Base-by-base conservation (phyloP, 2,113 vertebrate genomes). In the Caloenas nicobarica region DNA sequence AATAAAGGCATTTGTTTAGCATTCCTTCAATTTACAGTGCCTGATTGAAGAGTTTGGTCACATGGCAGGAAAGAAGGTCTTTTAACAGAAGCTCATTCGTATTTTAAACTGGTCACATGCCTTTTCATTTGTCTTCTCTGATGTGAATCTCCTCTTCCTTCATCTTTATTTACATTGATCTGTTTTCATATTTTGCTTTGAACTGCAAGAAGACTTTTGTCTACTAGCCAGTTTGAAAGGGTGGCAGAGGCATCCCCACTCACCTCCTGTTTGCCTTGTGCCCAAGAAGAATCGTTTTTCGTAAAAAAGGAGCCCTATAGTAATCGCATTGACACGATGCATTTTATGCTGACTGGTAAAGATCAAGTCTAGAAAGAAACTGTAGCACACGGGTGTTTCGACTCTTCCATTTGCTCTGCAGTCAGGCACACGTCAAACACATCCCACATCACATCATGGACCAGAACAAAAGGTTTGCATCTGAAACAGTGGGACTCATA, bases 71-170 rank as follows among this genome's bases (percentile, higher is more conserved):
- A 93, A 88, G 73, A 91, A 93, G 88, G 91, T 93, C 91, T 85
- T 91, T 84, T 28, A 96, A 88, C 83, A 96, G 86, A 91, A 91
- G 88, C 48, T 95, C 82, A 87, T 94, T 91, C 28, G 81, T 80
- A 50, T 96, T 96, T 96, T 76, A 93, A 65, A 93, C 70, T 33
- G 25, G 84, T 95, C 96, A 96, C 86, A 90, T 88, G 95, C 65
- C 61, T 93, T 95, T 84, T 88, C 82, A 87, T 92, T 85, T 73
- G 34, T 74, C 82, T 91, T 86, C 77, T 87, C 83, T 85, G 81
- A 95, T 13, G n/a, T 65, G 65, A 92, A 16, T 62, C 54, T 69
- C n/a, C 33, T 86, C 38, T 91, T 86, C 48, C 81, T 95, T 95
- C 60, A n/a, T 93, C 82, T 85, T 82, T 82, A 92, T 85, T 91